Percentiles rank a stretch among this genome's conserved stretches.
Conservation (phyloP, 2,113 vertebrate species). For the Natator depressus region DNA sequence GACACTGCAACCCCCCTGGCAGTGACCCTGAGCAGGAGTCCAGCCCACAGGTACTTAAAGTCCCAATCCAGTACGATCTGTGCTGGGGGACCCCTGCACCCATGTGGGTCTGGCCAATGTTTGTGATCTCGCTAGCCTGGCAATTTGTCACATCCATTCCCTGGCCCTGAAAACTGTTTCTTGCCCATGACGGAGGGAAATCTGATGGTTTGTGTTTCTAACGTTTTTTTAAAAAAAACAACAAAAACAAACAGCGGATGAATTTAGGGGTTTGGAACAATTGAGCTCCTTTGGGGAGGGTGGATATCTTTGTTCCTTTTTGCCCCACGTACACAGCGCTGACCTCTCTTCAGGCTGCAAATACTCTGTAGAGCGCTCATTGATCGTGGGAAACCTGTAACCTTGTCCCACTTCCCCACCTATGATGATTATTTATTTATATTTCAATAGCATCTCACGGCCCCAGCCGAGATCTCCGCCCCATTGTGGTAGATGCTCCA, state of each 20-base stretch:
- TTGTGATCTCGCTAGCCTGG: not conserved
- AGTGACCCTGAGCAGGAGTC: not conserved
- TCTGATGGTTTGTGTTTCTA: not conserved
- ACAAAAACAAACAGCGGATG: no score
- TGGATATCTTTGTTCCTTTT: not conserved
- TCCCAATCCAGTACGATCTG: no score
- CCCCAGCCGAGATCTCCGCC: not conserved
- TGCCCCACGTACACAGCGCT: not conserved
- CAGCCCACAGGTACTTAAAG: no score
- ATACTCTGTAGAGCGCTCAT: not conserved
- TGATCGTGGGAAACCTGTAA: not conserved
- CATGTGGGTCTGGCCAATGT: not conserved
- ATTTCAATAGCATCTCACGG: not conserved
- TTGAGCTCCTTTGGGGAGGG: not conserved
- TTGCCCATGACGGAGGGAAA: not conserved
- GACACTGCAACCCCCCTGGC: not conserved
- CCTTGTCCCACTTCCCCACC: not conserved
- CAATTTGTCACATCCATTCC: not conserved
- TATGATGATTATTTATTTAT: not conserved
- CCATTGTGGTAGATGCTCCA: not conserved
- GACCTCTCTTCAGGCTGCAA: not conserved
- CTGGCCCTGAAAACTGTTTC: not conserved
- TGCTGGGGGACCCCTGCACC: not conserved
- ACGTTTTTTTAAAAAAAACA: not conserved
- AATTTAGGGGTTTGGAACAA: not conserved